Evolutionary conservation across 2,888 invertebrate species (phyloP), one percentile per base, ranked within the genome.

Genomic region (Caenorhabditis sp.): DNA sequence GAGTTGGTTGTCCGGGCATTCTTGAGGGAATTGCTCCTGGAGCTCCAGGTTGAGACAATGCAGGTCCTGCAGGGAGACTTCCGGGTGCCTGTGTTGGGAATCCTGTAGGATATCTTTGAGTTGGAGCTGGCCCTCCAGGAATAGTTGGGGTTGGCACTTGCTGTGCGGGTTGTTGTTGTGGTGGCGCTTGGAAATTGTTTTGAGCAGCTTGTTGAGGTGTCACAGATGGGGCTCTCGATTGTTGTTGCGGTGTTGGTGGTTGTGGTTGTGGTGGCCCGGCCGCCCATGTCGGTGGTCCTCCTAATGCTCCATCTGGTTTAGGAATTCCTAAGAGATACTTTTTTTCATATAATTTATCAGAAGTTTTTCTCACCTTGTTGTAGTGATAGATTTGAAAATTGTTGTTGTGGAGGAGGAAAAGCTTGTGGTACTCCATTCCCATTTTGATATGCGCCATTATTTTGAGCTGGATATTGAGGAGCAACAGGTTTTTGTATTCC

Each of bases 31-130:
- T 62, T 58, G 21, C 49, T 65, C 54, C 36, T n/a, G 37, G 58
- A 57, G 55, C 60, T 19, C 55, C 61, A 53, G 21, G 26, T 3
- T 43, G 31, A 31, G 31, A n/a, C n/a, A n/a, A n/a, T n/a, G 23
- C 27, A 24, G 37, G 58, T 27, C n/a, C 62, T 43, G 36, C 53
- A 17, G 51, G 58, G 24, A 24, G 65, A 21, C 10, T 4, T 31
- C 59, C 49, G 24, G 31, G 51, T 24, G 36, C 12, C 17, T 10
- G 55, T 53, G 5, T 36, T 17, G 61, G 61, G 1, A 31, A 31
- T 17, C 61, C 66, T 31, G 65, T 58, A 21, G 63, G 58, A 51
- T 68, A 59, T n/a, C 49, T 54, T 69, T 54, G 55, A 27, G 58
- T 27, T 8, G 57, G 64, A 54, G 21, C 37, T 21, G 62, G 53